Conservation (phyloP, 2,797 vertebrate species). For the Tapirus indicus region DNA sequence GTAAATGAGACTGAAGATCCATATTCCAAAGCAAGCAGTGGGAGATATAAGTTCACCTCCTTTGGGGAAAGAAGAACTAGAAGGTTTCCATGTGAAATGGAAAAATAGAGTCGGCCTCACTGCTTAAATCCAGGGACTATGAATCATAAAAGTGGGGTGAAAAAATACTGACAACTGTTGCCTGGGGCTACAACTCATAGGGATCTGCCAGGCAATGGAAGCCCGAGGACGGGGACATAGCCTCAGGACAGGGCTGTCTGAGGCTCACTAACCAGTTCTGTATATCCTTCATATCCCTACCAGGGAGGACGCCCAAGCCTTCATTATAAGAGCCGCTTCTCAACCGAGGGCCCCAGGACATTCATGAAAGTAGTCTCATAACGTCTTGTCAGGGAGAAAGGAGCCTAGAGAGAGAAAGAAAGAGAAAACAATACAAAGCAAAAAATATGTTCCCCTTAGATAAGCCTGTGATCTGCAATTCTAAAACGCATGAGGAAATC, state of each 20-base stretch:
- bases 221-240: constrained; percentile 22
- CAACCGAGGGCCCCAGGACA: background rate
- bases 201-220: constrained; percentile 10
- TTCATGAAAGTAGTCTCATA: background rate
- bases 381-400: background rate
- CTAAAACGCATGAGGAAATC: constrained; percentile 51
- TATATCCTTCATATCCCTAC: background rate
- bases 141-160: background rate
- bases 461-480: constrained; percentile 4
- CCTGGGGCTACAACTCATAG: background rate
- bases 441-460: background rate
- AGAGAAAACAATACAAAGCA: background rate
- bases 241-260: background rate
- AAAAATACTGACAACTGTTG: constrained; percentile 44
- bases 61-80: constrained; percentile 29
- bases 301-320: background rate
- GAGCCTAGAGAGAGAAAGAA: background rate
- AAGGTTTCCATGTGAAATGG: background rate
- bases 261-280: background rate
- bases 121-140: background rate
- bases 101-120: background rate
- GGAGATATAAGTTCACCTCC: background rate
- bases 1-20: background rate
- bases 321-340: background rate
- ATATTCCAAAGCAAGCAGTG: background rate